These are phyloP conservation scores for Cladorhizidae sp. DNA, from an alignment of 37 sponge, comb jelly and placozoan genomes.

Conservation along the genomic window DNA sequence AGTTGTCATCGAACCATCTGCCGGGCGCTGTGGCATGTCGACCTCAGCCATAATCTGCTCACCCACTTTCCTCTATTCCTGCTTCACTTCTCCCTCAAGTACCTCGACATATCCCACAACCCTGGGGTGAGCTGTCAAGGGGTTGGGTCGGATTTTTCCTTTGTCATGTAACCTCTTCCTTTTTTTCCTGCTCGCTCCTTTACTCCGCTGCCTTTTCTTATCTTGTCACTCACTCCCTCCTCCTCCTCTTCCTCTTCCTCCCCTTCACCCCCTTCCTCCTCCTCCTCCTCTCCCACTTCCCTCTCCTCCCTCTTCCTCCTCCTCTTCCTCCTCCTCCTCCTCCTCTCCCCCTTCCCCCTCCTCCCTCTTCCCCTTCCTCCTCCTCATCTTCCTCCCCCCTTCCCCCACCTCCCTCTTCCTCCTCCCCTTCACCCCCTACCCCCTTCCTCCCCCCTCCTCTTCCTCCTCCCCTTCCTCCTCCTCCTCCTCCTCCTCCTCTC, in stretches of 20 bases:
- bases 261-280: not conserved
- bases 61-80: conserved; percentile 31
- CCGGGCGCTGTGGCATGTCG: conserved; percentile 54
- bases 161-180: no score
- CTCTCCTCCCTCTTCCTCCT: no score
- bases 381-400: not conserved
- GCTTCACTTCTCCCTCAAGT: conserved; percentile 21
- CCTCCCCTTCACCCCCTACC: no score
- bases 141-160: no score
- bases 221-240: no score
- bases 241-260: not conserved
- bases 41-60: conserved; percentile 56
- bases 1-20: not conserved
- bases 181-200: no score
- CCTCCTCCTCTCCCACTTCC: not conserved
- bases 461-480: not conserved
- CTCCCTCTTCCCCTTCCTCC: not conserved
- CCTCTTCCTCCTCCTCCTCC: not conserved
- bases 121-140: no score
- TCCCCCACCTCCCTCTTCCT: not conserved
- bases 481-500: not conserved
- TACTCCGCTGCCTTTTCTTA: no score
- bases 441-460: not conserved
- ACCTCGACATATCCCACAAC: conserved; percentile 54
- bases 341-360: not conserved